Evolutionary conservation across 1,140 invertebrate species (phyloP), one percentile per base, ranked within the genome.

Genomic region (Glossosoma conforme): DNA sequence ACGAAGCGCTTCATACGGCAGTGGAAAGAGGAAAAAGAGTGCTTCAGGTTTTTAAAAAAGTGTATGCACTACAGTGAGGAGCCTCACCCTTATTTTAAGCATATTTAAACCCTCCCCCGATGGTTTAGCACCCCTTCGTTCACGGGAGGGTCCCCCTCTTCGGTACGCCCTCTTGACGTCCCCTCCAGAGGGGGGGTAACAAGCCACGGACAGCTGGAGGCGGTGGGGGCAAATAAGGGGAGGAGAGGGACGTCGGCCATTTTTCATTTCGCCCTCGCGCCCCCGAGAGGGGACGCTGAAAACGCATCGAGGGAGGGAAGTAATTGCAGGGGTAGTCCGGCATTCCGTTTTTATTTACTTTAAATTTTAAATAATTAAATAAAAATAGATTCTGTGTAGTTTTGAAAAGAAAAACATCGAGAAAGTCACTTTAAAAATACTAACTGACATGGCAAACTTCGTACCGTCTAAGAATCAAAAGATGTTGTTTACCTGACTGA

Each of bases 231-330:
- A 21, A 33, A 17, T 35, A 37, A 24, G 33, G 47, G 28, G 37
- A 20, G 38, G 33, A 9, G 45, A n/a, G 33, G 55, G 52, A 41
- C 44, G 46, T 52, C 55, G 51, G 55, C 55, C 55, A 57, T 57
- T 57, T 57, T 57, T 57, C 55, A 57, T 57, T 57, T 53, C 47
- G 13, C 50, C 32, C 40, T 43, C 42, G 35, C 55, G 49, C 33
- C 46, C 30, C 35, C 35, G 25, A 14, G 35, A 38, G 47, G 42
- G 44, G 32, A 25, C 20, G 1, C 40, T 25, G 24, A 44, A 32
- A 32, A 30, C 44, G 35, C 54, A 51, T 56, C 47, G 47, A 46
- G 48, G 44, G 48, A 42, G 36, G 33, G 36, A n/a, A 33, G 36
- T 44, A 53, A 53, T 57, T 53, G 43, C 36, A 45, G 46, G 50